Evolutionary conservation across 2,113 vertebrate genomes (phyloP).

Genomic region (Neolamprologus cancellatus): DNA sequence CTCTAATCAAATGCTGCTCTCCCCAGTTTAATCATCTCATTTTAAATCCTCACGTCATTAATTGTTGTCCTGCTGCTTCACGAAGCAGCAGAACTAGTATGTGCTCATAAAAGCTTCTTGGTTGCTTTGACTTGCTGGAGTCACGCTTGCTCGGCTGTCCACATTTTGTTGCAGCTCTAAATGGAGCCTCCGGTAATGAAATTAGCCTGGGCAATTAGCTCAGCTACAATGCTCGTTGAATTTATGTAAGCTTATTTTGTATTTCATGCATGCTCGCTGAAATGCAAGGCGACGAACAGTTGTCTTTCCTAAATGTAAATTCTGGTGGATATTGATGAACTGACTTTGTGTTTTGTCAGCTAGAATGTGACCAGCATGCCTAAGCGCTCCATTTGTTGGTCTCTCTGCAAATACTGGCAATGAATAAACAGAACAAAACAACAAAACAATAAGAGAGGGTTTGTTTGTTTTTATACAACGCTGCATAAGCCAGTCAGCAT

Average conservation of each 20-base stretch:
- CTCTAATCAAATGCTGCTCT: background rate
- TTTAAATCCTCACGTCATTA: background rate
- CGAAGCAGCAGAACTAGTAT: background rate
- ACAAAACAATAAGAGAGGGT: background rate
- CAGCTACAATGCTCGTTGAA: constrained; percentile 12
- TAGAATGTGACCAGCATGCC: constrained; percentile 37
- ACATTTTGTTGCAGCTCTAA: constrained; percentile 29
- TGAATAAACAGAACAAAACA: background rate
- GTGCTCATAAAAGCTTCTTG: background rate
- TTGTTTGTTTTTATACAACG: background rate
- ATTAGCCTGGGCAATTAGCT: constrained; percentile 32
- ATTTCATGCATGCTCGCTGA: background rate
- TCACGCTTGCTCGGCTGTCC: background rate
- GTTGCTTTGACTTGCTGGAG: background rate
- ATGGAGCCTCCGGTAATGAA: constrained; percentile 27
- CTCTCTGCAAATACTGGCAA: background rate
- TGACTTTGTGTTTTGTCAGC: constrained; percentile 37
- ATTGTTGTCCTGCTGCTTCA: background rate
- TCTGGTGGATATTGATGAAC: constrained; percentile 32
- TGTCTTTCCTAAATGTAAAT: constrained; percentile 23
- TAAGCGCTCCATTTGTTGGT: background rate
- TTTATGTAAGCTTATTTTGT: constrained; percentile 15
- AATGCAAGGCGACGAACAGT: background rate
- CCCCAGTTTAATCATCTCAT: background rate
- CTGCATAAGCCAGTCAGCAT: background rate